Conservation (phyloP, 2,888 invertebrate genomes). For the Argyra leucocephala region DNA sequence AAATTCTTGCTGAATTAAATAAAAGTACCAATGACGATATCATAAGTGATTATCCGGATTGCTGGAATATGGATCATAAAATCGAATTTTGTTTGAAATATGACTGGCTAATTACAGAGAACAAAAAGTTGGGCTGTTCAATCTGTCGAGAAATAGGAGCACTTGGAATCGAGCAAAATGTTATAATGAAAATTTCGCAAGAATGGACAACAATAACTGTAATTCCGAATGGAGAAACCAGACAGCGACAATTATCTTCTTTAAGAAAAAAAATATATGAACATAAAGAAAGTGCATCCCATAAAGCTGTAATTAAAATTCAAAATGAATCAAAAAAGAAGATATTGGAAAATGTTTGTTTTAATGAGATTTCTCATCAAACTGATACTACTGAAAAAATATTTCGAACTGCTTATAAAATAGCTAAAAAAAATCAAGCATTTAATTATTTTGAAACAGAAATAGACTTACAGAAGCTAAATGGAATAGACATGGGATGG, state of each 20-base stretch:
- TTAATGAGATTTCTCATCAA: slow-evolving; percentile 9
- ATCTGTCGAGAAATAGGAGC: slow-evolving; percentile 11
- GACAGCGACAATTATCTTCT: slow-evolving; percentile 2
- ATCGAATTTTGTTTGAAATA: slow-evolving; percentile 11
- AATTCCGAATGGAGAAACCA: slow-evolving; percentile 11
- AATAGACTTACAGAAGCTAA: slow-evolving; percentile 7
- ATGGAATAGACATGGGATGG: slow-evolving; percentile 9
- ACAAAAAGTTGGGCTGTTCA: slow-evolving; percentile 12
- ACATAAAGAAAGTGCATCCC: too few species aligned
- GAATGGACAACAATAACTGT: slow-evolving; percentile 11
- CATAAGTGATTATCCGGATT: too few species aligned
- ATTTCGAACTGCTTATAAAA: too few species aligned
- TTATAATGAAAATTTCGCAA: slow-evolving; percentile 2
- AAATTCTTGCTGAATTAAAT: too few species aligned
- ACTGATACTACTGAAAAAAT: slow-evolving; percentile 7
- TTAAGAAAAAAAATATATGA: slow-evolving; percentile 8
- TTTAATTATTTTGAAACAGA: too few species aligned
- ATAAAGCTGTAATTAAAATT: too few species aligned
- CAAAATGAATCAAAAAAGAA: too few species aligned
- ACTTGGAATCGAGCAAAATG: slow-evolving; percentile 9
- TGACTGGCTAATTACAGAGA: slow-evolving; percentile 9
- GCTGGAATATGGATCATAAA: slow-evolving; percentile 10
- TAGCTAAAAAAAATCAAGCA: not conserved
- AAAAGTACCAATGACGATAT: too few species aligned
- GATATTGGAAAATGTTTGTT: too few species aligned